phyloP scores from a whole-genome alignment of 2,888 invertebrate genomes.

The Dryobota labecula region DNA sequence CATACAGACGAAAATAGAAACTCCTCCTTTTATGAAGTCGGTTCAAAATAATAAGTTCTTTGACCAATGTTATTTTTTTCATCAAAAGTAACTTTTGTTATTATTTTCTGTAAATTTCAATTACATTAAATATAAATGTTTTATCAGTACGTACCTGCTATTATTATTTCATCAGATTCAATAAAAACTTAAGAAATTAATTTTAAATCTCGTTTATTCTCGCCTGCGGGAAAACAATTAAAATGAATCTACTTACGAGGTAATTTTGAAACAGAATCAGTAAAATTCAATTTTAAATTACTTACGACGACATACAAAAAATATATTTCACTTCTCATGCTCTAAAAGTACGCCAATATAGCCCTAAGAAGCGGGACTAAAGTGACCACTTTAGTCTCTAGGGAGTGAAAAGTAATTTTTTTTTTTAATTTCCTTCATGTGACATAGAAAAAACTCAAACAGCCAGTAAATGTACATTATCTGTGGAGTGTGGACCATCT shows the following conservation, averaged over 20 bases:
- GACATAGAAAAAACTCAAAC: too few species aligned
- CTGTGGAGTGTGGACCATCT: too few species aligned
- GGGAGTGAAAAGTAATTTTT: too few species aligned
- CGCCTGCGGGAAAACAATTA: background rate
- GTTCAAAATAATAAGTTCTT: background rate
- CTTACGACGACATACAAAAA: background rate
- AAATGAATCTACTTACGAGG: background rate
- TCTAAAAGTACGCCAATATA: too few species aligned
- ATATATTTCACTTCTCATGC: too few species aligned
- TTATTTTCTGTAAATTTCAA: background rate
- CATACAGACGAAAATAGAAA: too few species aligned
- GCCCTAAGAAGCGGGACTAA: too few species aligned
- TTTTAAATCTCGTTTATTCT: slow-evolving; percentile 4
- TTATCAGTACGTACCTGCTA: background rate
- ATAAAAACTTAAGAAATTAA: background rate
- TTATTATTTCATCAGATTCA: background rate
- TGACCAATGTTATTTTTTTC: background rate
- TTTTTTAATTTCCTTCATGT: too few species aligned
- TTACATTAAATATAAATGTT: background rate
- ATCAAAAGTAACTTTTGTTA: background rate
- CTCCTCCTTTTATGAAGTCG: too few species aligned
- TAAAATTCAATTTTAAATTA: slow-evolving; percentile 8
- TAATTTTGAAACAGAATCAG: slow-evolving; percentile 3
- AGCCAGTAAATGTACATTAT: too few species aligned
- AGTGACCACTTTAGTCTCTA: too few species aligned